Conservation (phyloP, 2,113 vertebrate genomes). For the Typhlomys cinereus region DNA sequence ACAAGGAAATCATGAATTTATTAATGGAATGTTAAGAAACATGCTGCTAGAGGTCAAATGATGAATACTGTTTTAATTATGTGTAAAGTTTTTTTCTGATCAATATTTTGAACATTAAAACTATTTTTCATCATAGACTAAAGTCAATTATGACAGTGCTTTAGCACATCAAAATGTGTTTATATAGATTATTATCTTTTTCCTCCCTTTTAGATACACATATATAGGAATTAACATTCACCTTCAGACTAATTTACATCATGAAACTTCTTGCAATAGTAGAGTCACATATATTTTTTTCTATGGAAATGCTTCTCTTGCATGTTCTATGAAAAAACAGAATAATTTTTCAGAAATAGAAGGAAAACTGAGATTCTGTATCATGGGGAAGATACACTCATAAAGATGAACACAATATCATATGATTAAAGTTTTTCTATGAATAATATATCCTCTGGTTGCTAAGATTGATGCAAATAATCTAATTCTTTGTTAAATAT, state of each 20-base stretch:
- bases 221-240: not conserved
- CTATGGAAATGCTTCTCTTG: not conserved
- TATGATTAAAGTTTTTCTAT: not conserved
- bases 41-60: not conserved
- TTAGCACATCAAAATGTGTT: not conserved
- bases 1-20: not conserved
- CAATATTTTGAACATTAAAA: not conserved
- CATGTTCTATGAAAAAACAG: not conserved
- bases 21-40: not conserved
- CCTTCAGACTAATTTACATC: not conserved
- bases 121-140: not conserved
- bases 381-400: not conserved
- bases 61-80: not conserved
- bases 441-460: not conserved
- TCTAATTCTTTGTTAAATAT: not conserved
- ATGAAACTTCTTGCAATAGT: not conserved
- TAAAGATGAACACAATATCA: not conserved
- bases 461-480: not conserved
- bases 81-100: not conserved
- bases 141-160: not conserved
- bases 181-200: not conserved
- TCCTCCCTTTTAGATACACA: not conserved
- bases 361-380: not conserved
- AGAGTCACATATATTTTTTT: not conserved
- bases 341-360: not conserved